Evolutionary conservation across 2,113 vertebrate species (phyloP).

Genomic region (Poeciliopsis prolifica): DNA sequence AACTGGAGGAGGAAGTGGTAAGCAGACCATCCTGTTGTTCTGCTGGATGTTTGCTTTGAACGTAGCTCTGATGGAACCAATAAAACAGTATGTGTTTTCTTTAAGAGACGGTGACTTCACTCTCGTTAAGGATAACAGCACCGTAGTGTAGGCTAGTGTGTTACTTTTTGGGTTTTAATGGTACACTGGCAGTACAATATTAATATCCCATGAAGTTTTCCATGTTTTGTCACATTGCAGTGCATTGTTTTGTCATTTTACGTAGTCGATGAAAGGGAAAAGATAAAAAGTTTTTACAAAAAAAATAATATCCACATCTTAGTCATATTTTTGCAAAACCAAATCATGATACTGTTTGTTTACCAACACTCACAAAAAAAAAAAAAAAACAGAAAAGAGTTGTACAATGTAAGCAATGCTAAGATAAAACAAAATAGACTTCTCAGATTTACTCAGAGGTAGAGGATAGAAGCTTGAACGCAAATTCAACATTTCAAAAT

Average conservation of each 20-base stretch:
- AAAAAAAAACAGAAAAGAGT: no score
- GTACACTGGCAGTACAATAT: slow-evolving; percentile 6
- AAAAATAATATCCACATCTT: background rate
- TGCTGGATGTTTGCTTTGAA: slow-evolving; percentile 76
- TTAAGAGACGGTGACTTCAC: slow-evolving; percentile 75
- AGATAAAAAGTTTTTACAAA: background rate
- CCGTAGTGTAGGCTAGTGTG: slow-evolving; percentile 43
- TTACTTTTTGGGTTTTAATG: slow-evolving; percentile 28
- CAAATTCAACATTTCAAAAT: no score
- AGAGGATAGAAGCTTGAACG: no score
- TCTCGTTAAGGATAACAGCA: slow-evolving; percentile 64
- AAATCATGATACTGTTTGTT: background rate
- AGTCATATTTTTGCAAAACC: background rate
- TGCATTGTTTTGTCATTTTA: background rate
- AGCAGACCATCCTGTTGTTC: slow-evolving; percentile 73
- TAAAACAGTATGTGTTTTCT: slow-evolving; percentile 80
- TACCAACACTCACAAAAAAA: no score
- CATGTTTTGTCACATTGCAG: background rate
- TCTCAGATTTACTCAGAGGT: no score
- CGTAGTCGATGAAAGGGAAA: background rate
- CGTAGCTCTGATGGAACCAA: slow-evolving; percentile 65
- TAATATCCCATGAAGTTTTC: background rate
- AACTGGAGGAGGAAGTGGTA: slow-evolving; percentile 64
- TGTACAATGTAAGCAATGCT: no score
- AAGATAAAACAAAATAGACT: no score